Conservation (phyloP, 1,140 invertebrate species). For the Acarapis woodi region DNA sequence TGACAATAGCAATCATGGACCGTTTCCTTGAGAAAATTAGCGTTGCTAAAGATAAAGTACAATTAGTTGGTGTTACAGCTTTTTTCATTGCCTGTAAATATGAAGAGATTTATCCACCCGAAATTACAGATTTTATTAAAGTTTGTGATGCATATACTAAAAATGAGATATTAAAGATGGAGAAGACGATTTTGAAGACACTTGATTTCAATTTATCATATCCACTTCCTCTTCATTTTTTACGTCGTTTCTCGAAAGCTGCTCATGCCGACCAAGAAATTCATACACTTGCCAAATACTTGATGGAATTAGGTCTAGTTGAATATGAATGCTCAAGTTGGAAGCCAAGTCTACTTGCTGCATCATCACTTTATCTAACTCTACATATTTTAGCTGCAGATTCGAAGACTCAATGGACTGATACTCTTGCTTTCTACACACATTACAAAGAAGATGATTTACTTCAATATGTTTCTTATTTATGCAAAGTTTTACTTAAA, state of each 20-base stretch:
- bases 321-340: slow-evolving; percentile 52
- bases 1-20: slow-evolving; percentile 63
- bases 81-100: slow-evolving; percentile 82
- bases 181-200: slow-evolving; percentile 23
- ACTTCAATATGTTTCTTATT: slow-evolving; percentile 16
- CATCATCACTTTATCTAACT: slow-evolving; percentile 37
- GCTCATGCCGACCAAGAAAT: slow-evolving; percentile 32
- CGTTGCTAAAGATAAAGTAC: slow-evolving; percentile 36
- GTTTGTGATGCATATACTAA: slow-evolving; percentile 10
- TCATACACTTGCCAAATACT: slow-evolving; percentile 69
- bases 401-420: slow-evolving; percentile 17
- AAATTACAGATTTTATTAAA: slow-evolving; percentile 39
- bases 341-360: slow-evolving; percentile 45
- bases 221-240: slow-evolving; percentile 58
- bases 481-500: slow-evolving; percentile 19
- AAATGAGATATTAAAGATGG: slow-evolving; percentile 9
- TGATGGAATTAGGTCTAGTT: slow-evolving; percentile 53
- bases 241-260: slow-evolving; percentile 47
- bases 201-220: slow-evolving; percentile 50
- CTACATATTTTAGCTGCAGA: slow-evolving; percentile 18
- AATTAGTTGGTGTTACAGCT: slow-evolving; percentile 69
- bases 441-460: slow-evolving; percentile 19
- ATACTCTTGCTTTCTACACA: slow-evolving; percentile 21
- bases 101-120: slow-evolving; percentile 96
- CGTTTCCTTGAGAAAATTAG: slow-evolving; percentile 32